phyloP scores from a whole-genome alignment of 2,113 vertebrate species.

The Erpornis zantholeuca region DNA sequence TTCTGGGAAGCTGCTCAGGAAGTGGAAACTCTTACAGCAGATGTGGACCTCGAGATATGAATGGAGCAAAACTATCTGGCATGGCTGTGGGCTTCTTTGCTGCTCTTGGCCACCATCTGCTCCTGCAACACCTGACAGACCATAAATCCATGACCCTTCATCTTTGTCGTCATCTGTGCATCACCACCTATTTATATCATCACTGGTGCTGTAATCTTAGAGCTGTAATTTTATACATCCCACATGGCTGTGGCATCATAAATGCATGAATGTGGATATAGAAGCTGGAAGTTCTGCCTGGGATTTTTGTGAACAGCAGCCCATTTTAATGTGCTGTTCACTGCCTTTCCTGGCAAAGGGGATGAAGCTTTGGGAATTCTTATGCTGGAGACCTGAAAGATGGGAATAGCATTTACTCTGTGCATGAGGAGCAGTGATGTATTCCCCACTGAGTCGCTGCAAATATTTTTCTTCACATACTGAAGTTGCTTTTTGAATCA shows the following conservation, averaged over 20 bases:
- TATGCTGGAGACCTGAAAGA: neutral
- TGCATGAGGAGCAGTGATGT: neutral
- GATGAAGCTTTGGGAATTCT: neutral
- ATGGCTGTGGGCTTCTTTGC: neutral
- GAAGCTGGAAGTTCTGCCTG: neutral
- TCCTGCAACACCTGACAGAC: neutral
- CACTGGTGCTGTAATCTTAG: neutral
- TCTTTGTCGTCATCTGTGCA: neutral
- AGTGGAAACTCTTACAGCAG: neutral
- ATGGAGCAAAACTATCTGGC: neutral
- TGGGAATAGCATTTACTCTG: neutral
- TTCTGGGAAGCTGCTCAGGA: neutral
- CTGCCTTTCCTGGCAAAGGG: neutral
- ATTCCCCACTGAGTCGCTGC: neutral
- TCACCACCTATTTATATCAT: conserved; percentile 10
- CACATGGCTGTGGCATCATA: neutral
- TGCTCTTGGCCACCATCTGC: neutral
- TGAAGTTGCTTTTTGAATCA: neutral
- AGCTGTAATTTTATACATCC: neutral
- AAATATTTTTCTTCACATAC: neutral
- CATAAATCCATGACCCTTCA: neutral
- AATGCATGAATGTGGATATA: neutral
- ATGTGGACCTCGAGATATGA: neutral
- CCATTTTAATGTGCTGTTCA: neutral
- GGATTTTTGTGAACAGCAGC: neutral